Conservation (phyloP, 2,888 invertebrate genomes). For the Metalampra italica region DNA sequence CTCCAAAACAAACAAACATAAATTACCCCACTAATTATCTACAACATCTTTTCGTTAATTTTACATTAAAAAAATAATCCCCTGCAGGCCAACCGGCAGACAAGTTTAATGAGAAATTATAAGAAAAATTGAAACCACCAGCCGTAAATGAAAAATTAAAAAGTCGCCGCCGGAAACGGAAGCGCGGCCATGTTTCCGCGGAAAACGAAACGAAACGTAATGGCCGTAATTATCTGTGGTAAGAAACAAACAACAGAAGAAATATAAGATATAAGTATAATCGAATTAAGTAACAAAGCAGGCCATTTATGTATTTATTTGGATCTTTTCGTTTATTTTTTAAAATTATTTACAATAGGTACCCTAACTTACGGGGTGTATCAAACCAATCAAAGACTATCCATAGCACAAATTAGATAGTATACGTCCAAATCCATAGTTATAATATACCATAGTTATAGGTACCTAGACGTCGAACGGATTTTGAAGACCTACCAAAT, state of each 20-base stretch:
- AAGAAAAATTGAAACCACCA: conserved; percentile 59
- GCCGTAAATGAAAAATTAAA: conserved; percentile 71
- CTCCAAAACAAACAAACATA: conserved; percentile 20
- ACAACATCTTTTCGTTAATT: conserved; percentile 35
- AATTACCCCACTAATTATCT: conserved; percentile 36
- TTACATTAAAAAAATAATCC: conserved; percentile 33
- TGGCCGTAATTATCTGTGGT: conserved; percentile 54
- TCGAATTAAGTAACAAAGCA: conserved; percentile 20
- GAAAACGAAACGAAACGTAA: conserved; percentile 46
- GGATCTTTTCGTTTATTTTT: no score
- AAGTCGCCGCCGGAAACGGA: conserved; percentile 59
- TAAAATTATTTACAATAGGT: no score
- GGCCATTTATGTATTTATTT: no score
- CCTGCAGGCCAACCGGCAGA: conserved; percentile 44
- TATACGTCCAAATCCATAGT: no score
- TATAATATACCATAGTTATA: no score
- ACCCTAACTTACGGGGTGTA: no score
- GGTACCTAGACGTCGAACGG: no score
- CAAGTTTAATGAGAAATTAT: conserved; percentile 70
- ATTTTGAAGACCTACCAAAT: no score
- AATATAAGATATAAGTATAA: conserved; percentile 33
- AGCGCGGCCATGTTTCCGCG: conserved; percentile 57
- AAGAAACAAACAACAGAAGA: conserved; percentile 45
- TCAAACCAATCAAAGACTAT: no score
- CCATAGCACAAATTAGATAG: no score